Conservation (phyloP, 2,113 vertebrate species). For the Calidris pugnax region DNA sequence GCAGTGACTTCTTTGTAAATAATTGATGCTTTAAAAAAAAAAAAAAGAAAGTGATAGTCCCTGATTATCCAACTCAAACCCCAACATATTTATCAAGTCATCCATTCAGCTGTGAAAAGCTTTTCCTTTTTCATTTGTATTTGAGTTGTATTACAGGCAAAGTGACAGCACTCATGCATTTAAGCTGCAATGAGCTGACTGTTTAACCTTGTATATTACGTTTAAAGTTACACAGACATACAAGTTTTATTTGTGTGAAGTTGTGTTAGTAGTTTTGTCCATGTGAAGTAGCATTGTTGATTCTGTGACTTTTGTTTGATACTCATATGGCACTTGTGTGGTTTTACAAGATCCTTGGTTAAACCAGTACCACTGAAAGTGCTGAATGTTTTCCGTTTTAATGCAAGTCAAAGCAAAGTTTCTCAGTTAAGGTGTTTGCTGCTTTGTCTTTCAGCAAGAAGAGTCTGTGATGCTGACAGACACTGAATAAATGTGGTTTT, state of each 20-base stretch:
- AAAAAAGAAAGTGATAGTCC: background rate
- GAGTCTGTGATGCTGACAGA: background rate
- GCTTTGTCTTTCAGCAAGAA: background rate
- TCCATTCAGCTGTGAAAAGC: background rate
- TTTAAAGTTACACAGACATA: background rate
- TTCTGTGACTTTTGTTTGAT: background rate
- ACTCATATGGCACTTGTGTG: rapidly evolving
- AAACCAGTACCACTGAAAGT: background rate
- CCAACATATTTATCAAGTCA: background rate
- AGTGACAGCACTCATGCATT: background rate
- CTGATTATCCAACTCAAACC: background rate
- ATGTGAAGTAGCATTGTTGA: background rate
- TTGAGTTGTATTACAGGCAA: background rate
- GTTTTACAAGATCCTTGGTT: background rate
- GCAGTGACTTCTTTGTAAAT: background rate
- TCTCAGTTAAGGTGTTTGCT: background rate
- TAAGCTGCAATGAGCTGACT: background rate
- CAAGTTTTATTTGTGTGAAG: background rate
- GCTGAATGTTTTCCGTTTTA: background rate
- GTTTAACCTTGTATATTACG: background rate
- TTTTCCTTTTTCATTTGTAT: background rate
- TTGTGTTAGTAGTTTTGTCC: background rate
- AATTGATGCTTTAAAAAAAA: background rate
- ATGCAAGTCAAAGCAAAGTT: background rate
- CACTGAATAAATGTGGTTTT: background rate